Percentiles rank a stretch among this genome's conserved stretches.
phyloP scores from a whole-genome alignment of 2,113 vertebrate species.

The Labeo rohita region DNA sequence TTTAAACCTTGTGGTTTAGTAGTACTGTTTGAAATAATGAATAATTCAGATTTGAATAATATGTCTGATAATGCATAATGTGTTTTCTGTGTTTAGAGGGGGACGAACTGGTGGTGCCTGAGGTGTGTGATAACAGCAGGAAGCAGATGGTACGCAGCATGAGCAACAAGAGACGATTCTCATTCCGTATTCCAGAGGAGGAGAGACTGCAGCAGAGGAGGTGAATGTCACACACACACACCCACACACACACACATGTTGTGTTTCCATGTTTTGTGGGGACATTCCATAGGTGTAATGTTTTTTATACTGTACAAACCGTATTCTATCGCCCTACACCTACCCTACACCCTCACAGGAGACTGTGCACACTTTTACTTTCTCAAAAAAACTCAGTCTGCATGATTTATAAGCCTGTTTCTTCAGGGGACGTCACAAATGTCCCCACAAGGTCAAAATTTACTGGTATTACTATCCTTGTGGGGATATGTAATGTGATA shows the following conservation, averaged over 20 bases:
- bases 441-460: no score
- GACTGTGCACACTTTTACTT: no score
- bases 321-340: no score
- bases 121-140: conserved; percentile 96
- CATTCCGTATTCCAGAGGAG: conserved; percentile 95
- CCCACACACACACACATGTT: conserved; percentile 13
- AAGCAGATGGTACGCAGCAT: conserved; percentile 98
- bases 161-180: conserved; percentile 96
- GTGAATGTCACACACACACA: conserved; percentile 65
- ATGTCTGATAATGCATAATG: not conserved
- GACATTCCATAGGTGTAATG: no score
- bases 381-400: no score
- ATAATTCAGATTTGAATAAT: not conserved
- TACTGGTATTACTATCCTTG: no score
- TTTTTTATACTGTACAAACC: no score
- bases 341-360: no score
- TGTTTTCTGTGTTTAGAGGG: conserved; percentile 81
- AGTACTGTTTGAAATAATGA: not conserved
- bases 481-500: no score
- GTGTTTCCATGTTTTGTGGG: no score
- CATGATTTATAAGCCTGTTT: no score
- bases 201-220: conserved; percentile 96
- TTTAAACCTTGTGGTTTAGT: conserved; percentile 17
- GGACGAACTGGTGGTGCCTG: conserved; percentile 95
- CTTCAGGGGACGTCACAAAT: no score